Conservation (phyloP, 2,797 vertebrate species). For the Benthosema pterotum region DNA sequence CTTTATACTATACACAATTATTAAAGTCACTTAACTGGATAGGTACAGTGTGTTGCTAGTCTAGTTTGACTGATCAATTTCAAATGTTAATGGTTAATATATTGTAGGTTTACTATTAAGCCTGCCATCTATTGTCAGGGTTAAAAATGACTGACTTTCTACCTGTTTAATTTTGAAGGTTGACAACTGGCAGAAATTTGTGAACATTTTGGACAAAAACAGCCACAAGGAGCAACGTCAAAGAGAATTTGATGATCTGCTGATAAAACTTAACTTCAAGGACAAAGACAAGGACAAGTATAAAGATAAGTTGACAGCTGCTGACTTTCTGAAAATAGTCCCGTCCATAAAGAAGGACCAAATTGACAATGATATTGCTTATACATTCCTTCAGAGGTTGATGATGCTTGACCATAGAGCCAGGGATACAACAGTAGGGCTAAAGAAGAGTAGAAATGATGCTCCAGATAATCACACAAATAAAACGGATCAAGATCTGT, state of each 20-base stretch:
- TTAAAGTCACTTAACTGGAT: too few species aligned
- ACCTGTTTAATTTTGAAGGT: too few species aligned
- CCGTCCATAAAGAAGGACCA: constrained; percentile 23
- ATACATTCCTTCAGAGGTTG: constrained; percentile 65
- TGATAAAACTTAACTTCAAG: constrained; percentile 39
- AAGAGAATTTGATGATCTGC: constrained; percentile 12
- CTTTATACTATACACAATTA: too few species aligned
- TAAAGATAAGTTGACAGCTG: constrained; percentile 34
- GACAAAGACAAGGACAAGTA: neutral
- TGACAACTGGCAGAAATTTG: too few species aligned
- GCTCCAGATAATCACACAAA: neutral
- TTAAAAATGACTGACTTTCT: too few species aligned
- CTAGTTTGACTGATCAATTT: too few species aligned
- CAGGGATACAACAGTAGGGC: constrained; percentile 58
- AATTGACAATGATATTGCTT: constrained; percentile 31
- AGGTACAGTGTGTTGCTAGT: too few species aligned
- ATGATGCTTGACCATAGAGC: constrained; percentile 70
- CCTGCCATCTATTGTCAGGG: too few species aligned
- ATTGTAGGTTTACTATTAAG: too few species aligned
- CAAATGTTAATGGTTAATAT: too few species aligned
- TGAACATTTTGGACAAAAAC: too few species aligned
- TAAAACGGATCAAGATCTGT: neutral
- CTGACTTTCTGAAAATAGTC: constrained; percentile 43
- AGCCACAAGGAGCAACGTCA: neutral
- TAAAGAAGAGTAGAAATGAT: neutral